These are phyloP conservation scores for Poeciliopsis paucimaculata DNA, from an alignment of 2,797 vertebrate species.

Conservation along the genomic window DNA sequence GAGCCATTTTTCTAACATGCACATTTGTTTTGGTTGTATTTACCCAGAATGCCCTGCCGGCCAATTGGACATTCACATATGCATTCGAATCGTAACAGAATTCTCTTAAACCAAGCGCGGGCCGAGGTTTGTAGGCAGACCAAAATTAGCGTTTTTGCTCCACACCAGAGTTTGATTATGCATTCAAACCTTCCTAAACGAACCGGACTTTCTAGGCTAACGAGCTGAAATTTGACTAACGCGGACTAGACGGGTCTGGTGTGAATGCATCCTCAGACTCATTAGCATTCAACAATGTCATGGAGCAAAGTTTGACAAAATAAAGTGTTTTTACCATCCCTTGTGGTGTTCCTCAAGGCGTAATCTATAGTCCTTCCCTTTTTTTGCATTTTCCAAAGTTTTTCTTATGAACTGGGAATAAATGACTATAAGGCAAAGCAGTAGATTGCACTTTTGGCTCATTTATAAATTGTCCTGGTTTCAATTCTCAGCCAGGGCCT, in stretches of 20 bases:
- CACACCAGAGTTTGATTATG: background rate
- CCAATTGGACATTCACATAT: background rate
- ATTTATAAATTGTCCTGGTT: background rate
- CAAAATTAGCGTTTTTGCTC: background rate
- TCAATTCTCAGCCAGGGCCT: background rate
- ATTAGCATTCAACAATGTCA: background rate
- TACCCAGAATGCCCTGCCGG: background rate
- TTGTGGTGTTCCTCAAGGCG: conserved; percentile 22
- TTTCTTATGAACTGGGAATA: background rate
- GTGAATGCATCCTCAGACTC: background rate
- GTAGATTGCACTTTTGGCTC: background rate
- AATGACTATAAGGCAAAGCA: background rate
- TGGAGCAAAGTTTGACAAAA: background rate
- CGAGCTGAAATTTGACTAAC: background rate
- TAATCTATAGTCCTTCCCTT: background rate
- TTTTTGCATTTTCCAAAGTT: background rate
- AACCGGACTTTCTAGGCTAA: background rate
- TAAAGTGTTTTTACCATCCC: background rate
- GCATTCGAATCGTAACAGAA: background rate
- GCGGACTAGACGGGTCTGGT: background rate
- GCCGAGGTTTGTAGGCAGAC: background rate
- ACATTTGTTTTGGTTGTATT: background rate
- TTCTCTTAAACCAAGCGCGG: background rate
- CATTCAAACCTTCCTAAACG: background rate
- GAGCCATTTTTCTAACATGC: too few species aligned